These are phyloP conservation scores for Tichodroma muraria DNA, from an alignment of 2,113 vertebrate species.

Conservation along the genomic window DNA sequence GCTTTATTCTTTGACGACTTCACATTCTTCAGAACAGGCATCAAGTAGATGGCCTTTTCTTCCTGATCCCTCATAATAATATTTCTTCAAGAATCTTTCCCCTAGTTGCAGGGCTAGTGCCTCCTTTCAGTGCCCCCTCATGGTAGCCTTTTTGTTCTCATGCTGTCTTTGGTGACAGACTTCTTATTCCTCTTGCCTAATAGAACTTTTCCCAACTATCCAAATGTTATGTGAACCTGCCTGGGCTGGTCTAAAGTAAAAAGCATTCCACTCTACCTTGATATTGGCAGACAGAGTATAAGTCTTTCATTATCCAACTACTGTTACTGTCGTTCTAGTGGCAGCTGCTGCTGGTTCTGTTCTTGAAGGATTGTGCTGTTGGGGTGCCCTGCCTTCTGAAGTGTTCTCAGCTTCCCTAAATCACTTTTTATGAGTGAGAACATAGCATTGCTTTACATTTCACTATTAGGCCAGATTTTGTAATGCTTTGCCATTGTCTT, in stretches of 20 bases:
- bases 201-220: not conserved
- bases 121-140: not conserved
- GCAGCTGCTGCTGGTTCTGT: not conserved
- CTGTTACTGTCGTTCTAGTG: not conserved
- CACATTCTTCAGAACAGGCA: not conserved
- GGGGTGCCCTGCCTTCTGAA: not conserved
- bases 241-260: not conserved
- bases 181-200: not conserved
- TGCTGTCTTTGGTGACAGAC: not conserved
- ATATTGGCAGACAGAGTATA: not conserved
- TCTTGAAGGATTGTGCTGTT: not conserved
- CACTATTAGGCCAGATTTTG: not conserved
- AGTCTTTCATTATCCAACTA: not conserved
- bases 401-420: not conserved
- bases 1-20: not conserved
- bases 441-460: not conserved
- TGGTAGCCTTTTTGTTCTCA: not conserved
- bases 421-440: not conserved
- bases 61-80: not conserved
- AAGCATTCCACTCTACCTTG: not conserved
- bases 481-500: not conserved
- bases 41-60: constrained; percentile 14
- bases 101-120: not conserved
- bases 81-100: not conserved
- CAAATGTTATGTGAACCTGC: not conserved